Evolutionary conservation across 2,797 vertebrate species (phyloP), one percentile per base, ranked within the genome.

Genomic region (Parauchenoglanis punctatus): DNA sequence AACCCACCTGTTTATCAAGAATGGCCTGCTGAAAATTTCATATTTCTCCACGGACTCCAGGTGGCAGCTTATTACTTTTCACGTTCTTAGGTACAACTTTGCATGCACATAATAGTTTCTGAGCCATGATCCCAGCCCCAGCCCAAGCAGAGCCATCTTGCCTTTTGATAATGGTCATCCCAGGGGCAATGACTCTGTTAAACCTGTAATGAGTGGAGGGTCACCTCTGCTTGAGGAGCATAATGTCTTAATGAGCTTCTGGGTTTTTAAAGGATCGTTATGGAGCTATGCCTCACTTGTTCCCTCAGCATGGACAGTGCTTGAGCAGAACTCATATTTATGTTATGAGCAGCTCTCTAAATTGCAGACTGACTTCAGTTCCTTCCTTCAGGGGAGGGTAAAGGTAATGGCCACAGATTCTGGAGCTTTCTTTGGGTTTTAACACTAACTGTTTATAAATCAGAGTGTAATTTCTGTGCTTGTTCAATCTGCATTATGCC

Each of bases 221-320:
- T 90, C 89, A 84, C 89, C 89, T 89, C 87, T 89, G 88, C 87
- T 87, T 88, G 31, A 82, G 84, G 83, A 90, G 85, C 88, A 76
- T 88, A 88, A 68, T 77, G 61, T 88, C 87, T 88, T 91, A 92
- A 92, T 92, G 87, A 86, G 85, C 70, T n/a, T 87, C 75, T 67
- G 75, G 88, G 88, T 92, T 86, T 91, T 92, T 92, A 92, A 90
- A 92, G 84, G 81, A 76, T 91, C 89, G 68, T 91, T 91, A 91
- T 81, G 23, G 84, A 88, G 91, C 88, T 87, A 89, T 89, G 90
- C 88, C 86, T 88, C 89, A 88, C 86, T 90, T 87, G 90, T 89
- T 82, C 83, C 90, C 88, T 86, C 83, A 54, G 77, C 72, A 81
- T 90, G 87, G 88, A 85, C 87, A 90, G 88, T 76, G 76, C 85